These are phyloP conservation scores for Dascillus cervinus DNA, from an alignment of 2,888 invertebrate species.

Conservation along the genomic window DNA sequence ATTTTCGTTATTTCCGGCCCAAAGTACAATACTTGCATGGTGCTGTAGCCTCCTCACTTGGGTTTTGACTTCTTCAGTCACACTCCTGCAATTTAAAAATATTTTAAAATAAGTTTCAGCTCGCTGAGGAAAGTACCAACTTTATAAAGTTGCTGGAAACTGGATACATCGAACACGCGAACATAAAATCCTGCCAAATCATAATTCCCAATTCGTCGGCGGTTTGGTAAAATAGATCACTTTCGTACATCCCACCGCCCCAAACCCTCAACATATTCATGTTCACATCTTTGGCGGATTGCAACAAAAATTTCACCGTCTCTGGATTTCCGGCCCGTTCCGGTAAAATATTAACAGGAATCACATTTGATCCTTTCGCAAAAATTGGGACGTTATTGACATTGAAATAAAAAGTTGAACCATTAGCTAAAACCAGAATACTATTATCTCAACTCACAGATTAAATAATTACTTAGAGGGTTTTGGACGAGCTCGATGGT, in stretches of 20 bases:
- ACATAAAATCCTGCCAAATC: conserved; percentile 98
- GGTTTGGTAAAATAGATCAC: conserved; percentile 77
- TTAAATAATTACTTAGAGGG: conserved; percentile 40
- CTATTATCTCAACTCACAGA: not conserved
- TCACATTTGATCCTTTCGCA: conserved; percentile 92
- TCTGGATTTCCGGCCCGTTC: conserved; percentile 56
- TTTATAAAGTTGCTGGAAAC: conserved; percentile 60
- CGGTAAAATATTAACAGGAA: conserved; percentile 79
- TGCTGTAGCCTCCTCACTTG: conserved; percentile 75
- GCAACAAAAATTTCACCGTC: conserved; percentile 56
- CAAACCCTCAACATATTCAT: conserved; percentile 96
- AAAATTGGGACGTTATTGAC: conserved; percentile 79
- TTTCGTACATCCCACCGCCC: conserved; percentile 97
- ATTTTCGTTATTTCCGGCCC: conserved; percentile 97
- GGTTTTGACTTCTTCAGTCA: conserved; percentile 68
- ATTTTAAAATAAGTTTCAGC: not conserved
- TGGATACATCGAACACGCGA: conserved; percentile 94
- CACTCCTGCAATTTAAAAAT: conserved; percentile 49
- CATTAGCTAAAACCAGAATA: conserved; percentile 36
- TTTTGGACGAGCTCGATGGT: conserved; percentile 77
- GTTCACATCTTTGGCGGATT: conserved; percentile 64
- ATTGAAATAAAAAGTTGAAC: conserved; percentile 76
- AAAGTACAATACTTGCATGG: conserved; percentile 81
- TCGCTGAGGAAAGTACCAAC: conserved; percentile 36
- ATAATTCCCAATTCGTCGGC: conserved; percentile 86